These are phyloP conservation scores for Rhizomys pruinosus DNA, from an alignment of 2,113 vertebrate species.

Conservation along the genomic window DNA sequence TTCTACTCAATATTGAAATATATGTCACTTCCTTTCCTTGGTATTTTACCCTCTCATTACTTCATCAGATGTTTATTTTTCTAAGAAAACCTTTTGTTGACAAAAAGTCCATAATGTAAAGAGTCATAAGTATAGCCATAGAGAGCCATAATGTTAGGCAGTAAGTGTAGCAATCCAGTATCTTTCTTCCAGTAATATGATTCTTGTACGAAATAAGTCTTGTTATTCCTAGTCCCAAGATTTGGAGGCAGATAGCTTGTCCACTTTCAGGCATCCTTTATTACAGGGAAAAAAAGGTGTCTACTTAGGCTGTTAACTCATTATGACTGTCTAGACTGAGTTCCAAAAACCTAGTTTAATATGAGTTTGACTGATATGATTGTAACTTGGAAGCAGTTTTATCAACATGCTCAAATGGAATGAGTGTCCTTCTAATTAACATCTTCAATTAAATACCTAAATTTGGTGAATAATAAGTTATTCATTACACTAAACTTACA, in stretches of 20 bases:
- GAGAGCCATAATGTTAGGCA: neutral
- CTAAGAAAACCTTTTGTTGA: neutral
- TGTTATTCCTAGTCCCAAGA: neutral
- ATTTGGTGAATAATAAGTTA: constrained; percentile 30
- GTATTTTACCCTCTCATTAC: neutral
- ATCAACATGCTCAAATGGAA: constrained; percentile 53
- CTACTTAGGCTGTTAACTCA: constrained; percentile 3
- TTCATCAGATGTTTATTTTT: neutral
- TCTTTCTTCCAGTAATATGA: neutral
- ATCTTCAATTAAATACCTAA: constrained; percentile 66
- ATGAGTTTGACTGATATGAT: neutral
- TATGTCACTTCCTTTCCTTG: neutral
- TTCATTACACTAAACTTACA: constrained; percentile 40
- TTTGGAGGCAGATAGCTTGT: neutral
- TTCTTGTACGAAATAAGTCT: neutral
- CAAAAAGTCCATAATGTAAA: neutral
- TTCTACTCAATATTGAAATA: constrained; percentile 8
- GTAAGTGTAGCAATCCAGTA: neutral
- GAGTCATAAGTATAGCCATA: too few relatives aligned
- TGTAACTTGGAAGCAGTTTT: constrained; percentile 54
- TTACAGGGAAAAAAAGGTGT: neutral
- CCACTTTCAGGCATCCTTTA: neutral
- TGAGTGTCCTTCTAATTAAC: constrained; percentile 54
- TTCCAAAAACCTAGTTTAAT: constrained; percentile 29
- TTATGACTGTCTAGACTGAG: neutral